Conservation (phyloP, 2,888 invertebrate species). For the Cordilura impudica region DNA sequence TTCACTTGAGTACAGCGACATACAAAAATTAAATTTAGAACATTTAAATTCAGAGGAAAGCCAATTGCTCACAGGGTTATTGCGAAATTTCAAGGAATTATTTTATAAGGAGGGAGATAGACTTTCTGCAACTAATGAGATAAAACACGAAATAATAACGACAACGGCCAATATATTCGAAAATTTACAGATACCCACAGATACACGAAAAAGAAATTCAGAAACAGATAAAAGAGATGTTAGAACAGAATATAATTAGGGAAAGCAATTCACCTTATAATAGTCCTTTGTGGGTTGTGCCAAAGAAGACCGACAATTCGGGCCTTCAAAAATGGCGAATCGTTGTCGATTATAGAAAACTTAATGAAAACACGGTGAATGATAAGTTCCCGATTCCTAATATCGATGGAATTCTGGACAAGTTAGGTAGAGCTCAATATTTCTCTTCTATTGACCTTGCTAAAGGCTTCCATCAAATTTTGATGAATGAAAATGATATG, state of each 20-base stretch:
- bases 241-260: too few species aligned
- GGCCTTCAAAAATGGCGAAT: too few species aligned
- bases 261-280: too few species aligned
- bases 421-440: too few species aligned
- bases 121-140: neutral
- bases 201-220: too few species aligned
- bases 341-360: too few species aligned
- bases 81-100: neutral
- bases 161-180: neutral
- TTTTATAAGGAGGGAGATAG: slow-evolving; percentile 9
- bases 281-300: neutral
- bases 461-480: neutral
- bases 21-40: slow-evolving; percentile 25
- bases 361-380: too few species aligned
- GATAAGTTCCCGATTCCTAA: neutral
- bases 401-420: neutral
- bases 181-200: too few species aligned
- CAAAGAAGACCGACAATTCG: neutral
- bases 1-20: slow-evolving; percentile 41
- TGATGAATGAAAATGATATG: neutral
- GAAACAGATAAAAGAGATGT: too few species aligned
- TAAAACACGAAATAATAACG: slow-evolving; percentile 4
- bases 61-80: slow-evolving; percentile 1
- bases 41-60: slow-evolving; percentile 17
- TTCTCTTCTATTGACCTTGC: too few species aligned